Evolutionary conservation across 2,113 vertebrate genomes (phyloP), one percentile per base, ranked within the genome.

Genomic region (Leptobrachium ailaonicum): DNA sequence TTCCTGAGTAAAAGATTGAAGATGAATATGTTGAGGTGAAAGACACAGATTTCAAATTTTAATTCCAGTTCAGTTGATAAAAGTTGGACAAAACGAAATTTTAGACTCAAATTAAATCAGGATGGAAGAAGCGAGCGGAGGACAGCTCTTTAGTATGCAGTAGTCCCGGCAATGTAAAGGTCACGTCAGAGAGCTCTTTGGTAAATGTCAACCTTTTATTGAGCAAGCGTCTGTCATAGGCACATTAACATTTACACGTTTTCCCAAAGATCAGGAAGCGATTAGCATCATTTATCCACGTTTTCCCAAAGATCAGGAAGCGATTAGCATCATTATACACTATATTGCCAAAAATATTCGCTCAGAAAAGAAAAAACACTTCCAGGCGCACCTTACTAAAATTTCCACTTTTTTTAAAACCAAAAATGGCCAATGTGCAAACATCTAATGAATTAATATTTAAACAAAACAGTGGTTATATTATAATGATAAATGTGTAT

Each of bases 61-160:
- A 68, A 79, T 76, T 78, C 41, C 50, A 20, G 85, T 84, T 85
- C n/a, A 69, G 82, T 73, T 62, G 2, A 11, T 68, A 44, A 32
- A 80, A 13, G 42, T 44, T 74, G 2, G 77, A 67, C 80, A 43
- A 66, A 83, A 85, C 76, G 82, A 87, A 84, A 72, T 10, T 62
- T 81, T 44, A 75, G n/a, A 3, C 13, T 43, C 85, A 43, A 76
- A 41, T 66, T 82, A 78, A 62, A 75, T 85, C 84, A 73, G 63
- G 71, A 85, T 75, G 58, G 84, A 47, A 83, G 78, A 64, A 62
- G 80, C 77, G 67, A 70, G 78, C 75, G 73, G 78, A 76, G 80
- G 73, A 68, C 68, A 86, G 42, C 68, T 80, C 78, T 73, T 86
- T 84, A 83, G 73, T 71, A 83, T 84, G 79, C 41, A 83, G 73